Conservation (phyloP, 2,113 vertebrate genomes). For the Peromyscus leucopus region DNA sequence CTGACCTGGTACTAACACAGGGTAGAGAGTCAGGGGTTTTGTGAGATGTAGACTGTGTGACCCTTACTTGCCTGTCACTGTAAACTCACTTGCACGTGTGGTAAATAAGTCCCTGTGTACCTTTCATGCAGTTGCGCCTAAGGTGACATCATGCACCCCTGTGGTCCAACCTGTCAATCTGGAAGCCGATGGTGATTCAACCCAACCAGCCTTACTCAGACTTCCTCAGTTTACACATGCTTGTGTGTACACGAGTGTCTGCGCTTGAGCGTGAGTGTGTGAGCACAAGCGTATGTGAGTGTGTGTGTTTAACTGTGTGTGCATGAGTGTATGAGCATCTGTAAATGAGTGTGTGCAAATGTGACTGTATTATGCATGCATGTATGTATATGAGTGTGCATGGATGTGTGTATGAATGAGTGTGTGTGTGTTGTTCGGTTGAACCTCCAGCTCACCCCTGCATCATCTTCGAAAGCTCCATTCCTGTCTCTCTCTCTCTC, state of each 20-base stretch:
- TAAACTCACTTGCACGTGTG: not conserved
- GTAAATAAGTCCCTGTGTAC: too few relatives aligned
- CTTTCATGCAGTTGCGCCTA: not conserved
- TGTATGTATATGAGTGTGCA: not conserved
- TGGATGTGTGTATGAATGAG: not conserved
- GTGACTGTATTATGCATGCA: not conserved
- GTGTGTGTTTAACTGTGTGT: not conserved
- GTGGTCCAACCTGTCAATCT: not conserved
- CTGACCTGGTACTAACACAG: slow-evolving; percentile 43
- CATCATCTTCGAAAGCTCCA: too few relatives aligned
- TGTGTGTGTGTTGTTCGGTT: not conserved
- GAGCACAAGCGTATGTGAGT: not conserved
- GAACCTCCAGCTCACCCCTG: too few relatives aligned
- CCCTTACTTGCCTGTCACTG: not conserved
- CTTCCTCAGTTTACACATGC: too few relatives aligned
- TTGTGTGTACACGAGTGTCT: not conserved
- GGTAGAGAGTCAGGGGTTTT: not conserved
- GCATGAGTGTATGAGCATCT: not conserved
- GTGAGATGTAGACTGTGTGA: not conserved
- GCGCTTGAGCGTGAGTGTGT: not conserved
- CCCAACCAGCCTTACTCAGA: not conserved
- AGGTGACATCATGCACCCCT: not conserved
- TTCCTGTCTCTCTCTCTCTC: too few relatives aligned
- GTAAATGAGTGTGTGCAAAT: not conserved
- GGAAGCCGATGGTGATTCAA: not conserved